Evolutionary conservation across 2,888 invertebrate genomes (phyloP).

Genomic region (Leucania comma): DNA sequence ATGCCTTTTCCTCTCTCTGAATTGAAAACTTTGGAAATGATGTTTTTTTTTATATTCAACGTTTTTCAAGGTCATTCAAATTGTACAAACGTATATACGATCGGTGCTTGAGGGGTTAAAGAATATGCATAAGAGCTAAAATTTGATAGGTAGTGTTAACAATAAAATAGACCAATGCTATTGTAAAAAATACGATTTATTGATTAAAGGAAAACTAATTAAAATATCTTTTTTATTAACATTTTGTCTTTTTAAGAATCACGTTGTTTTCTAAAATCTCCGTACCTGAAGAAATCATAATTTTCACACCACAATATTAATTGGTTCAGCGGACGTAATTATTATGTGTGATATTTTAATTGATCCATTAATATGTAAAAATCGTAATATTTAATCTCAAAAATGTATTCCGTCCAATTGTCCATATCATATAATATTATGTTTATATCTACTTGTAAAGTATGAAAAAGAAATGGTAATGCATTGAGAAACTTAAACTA

Average conservation of each 20-base stretch:
- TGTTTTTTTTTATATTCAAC: too few relatives aligned
- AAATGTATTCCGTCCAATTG: conserved; percentile 13
- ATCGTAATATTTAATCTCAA: conserved; percentile 25
- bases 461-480: background rate
- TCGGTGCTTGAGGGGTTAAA: too few relatives aligned
- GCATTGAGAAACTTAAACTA: background rate
- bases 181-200: conserved; percentile 44
- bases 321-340: conserved; percentile 25
- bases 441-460: conserved; percentile 1
- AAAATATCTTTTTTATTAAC: background rate
- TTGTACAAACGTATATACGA: too few relatives aligned
- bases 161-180: conserved; percentile 13
- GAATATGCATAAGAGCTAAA: too few relatives aligned
- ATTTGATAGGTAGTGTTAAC: background rate
- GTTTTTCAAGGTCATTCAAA: too few relatives aligned
- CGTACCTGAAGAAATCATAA: background rate
- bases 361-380: conserved; percentile 13
- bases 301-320: conserved; percentile 12
- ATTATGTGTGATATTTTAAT: conserved; percentile 8
- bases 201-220: conserved; percentile 10
- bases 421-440: background rate
- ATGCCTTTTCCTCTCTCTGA: conserved; percentile 3
- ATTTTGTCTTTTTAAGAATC: conserved; percentile 35
- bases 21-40: background rate
- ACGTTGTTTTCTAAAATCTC: conserved; percentile 5